Evolutionary conservation across 2,113 vertebrate genomes (phyloP).

Genomic region (Clarias batrachus): DNA sequence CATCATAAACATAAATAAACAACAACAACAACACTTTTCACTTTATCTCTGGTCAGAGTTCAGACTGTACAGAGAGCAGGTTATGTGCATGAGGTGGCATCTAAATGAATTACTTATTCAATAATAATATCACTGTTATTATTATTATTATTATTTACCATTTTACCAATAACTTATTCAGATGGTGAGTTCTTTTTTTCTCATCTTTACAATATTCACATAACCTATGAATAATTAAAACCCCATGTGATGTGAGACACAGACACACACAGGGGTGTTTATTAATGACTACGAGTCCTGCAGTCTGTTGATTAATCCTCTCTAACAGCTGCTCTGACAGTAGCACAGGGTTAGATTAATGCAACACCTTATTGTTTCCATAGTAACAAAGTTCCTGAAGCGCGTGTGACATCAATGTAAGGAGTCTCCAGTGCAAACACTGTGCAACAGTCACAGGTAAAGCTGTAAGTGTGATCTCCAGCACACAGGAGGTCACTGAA

Average conservation of each 20-base stretch:
- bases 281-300: neutral
- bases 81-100: no score
- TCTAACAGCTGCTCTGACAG: neutral
- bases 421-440: conserved; percentile 1
- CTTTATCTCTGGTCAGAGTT: no score
- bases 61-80: no score
- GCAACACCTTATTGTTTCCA: neutral
- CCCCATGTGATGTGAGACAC: neutral
- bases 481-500: neutral
- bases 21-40: neutral
- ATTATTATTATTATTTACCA: no score
- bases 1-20: neutral
- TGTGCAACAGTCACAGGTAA: neutral
- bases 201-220: neutral
- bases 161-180: neutral
- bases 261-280: neutral
- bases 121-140: neutral
- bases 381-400: neutral
- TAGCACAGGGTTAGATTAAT: neutral
- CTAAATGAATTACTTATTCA: no score
- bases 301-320: neutral
- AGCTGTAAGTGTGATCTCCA: neutral
- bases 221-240: neutral
- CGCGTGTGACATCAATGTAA: neutral
- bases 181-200: neutral